phyloP scores from a whole-genome alignment of 2,888 invertebrate species.

The Leptura quadrifasciata region DNA sequence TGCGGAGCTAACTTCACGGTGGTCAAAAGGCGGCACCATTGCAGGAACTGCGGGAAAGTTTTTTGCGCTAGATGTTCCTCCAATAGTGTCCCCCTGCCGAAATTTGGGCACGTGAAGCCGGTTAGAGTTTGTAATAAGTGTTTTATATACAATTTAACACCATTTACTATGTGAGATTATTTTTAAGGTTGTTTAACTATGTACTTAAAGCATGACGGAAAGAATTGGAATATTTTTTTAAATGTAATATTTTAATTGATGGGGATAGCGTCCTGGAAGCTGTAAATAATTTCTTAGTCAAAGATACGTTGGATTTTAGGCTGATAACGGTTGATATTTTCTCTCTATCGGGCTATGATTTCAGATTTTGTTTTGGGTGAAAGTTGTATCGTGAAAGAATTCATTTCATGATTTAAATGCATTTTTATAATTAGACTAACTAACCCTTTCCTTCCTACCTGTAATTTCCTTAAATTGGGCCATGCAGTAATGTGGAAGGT shows the following conservation, averaged over 20 bases:
- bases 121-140: conserved; percentile 96
- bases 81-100: conserved; percentile 93
- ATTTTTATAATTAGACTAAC: too few relatives aligned
- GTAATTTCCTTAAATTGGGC: too few relatives aligned
- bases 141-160: conserved; percentile 84
- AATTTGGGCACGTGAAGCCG: conserved; percentile 93
- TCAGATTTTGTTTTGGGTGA: background rate
- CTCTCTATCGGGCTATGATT: background rate
- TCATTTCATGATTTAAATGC: background rate
- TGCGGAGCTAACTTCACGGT: conserved; percentile 96
- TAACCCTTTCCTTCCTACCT: background rate
- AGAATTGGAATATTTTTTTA: conserved; percentile 14
- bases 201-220: conserved; percentile 53
- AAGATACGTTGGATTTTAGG: background rate
- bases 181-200: conserved; percentile 30
- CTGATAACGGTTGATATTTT: background rate
- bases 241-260: background rate
- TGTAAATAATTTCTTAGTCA: background rate
- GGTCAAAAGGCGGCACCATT: conserved; percentile 96
- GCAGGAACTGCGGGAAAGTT: conserved; percentile 97
- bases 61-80: conserved; percentile 96
- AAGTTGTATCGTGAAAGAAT: background rate
- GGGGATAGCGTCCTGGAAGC: too few relatives aligned
- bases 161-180: conserved; percentile 75
- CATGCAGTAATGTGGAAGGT: background rate